Base-by-base conservation (phyloP, 1,140 invertebrate genomes). In the Orius insidiosus region DNA sequence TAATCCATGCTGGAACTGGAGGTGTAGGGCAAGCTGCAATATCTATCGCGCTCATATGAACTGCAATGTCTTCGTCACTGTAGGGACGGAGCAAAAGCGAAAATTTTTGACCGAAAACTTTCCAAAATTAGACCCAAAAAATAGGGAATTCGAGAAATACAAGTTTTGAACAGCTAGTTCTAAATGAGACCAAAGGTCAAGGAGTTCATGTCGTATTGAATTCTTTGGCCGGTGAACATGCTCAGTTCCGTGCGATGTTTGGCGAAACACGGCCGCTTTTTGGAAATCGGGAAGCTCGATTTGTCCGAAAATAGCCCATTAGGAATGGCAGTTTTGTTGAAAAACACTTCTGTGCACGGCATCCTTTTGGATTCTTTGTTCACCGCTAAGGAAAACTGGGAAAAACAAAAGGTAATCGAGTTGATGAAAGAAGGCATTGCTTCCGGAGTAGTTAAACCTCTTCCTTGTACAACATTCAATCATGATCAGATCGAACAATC, bases 241-340 rank as follows among this genome's bases (percentile, higher is more conserved):
- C 97, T 9, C 85, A 87, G 61, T 2, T 90, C 87, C 43, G 66
- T 97, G 5, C 73, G 89, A 47, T 90, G 92, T 60, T 63, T 97
- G 31, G 87, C 86, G 1, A 67, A 76, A 36, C 84, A 90, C 58
- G 93, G 90, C 30, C 74, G 90, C 30, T 97, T 97, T 68, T 67
- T 96, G 16, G 93, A 98, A 68, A 97, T 98, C 56, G 94, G 93
- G 51, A 98, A 98, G 65, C 88, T 83, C 52, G 93, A 98, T 68
- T 64, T 98, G 19, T 88, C 87, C 5, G 93, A 93, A 56, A 87
- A 97, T 60, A 78, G 72, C 8, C 64, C 76, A 3, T 60, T 96
- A 46, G 68, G 92, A n/a, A 96, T 98, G 92, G 72, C 85, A 0
- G 60, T 96, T 2, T 95, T 98, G 66, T 64, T 97, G 53, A 95